phyloP scores from a whole-genome alignment of 2,113 vertebrate species.

The Stigmatopora nigra region DNA sequence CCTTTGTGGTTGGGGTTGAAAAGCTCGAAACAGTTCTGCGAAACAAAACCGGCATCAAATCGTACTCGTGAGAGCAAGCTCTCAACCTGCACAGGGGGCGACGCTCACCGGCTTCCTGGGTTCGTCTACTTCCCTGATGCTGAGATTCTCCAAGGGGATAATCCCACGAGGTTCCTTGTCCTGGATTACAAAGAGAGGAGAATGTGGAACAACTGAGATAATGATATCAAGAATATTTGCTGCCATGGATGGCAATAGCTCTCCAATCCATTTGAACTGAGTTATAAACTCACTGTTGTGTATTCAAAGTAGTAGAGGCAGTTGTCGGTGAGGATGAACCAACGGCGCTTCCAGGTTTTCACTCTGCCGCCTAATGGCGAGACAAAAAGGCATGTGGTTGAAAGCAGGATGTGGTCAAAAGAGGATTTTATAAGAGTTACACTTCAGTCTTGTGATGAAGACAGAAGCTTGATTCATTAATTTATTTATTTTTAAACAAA shows the following conservation, averaged over 20 bases:
- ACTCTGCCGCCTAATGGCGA: slow-evolving; percentile 73
- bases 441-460: background rate
- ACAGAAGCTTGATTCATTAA: background rate
- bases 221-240: too few species aligned
- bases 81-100: slow-evolving; percentile 2
- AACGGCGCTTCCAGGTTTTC: slow-evolving; percentile 92
- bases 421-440: slow-evolving; percentile 31
- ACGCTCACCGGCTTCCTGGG: slow-evolving; percentile 88
- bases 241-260: too few species aligned
- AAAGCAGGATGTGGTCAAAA: slow-evolving; percentile 3
- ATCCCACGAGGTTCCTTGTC: slow-evolving; percentile 97
- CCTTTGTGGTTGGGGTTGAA: slow-evolving; percentile 97
- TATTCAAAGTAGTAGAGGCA: slow-evolving; percentile 97
- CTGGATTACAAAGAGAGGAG: slow-evolving; percentile 54
- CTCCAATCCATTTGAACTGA: too few species aligned
- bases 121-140: slow-evolving; percentile 96
- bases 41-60: background rate
- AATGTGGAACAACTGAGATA: slow-evolving; percentile 7
- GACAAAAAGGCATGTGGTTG: slow-evolving; percentile 18
- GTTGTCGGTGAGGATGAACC: slow-evolving; percentile 95
- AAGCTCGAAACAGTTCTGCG: slow-evolving; percentile 95
- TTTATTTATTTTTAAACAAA: slow-evolving; percentile 16
- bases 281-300: slow-evolving; percentile 80
- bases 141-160: slow-evolving; percentile 95
- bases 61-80: background rate